These are phyloP conservation scores for Tinea pellionella DNA, from an alignment of 2,888 invertebrate species.

Conservation along the genomic window DNA sequence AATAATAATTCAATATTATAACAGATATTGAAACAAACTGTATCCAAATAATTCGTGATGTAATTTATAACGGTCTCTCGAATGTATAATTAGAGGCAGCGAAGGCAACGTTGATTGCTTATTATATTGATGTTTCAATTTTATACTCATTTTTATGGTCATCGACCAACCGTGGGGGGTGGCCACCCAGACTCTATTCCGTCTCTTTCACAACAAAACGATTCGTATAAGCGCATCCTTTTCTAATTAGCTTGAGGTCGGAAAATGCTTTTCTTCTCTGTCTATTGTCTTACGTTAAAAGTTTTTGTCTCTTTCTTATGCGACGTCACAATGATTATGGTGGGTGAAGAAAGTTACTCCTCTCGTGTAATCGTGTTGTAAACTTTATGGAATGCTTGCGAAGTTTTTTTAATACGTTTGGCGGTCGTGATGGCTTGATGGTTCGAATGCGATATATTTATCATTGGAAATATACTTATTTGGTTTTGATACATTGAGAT, in stretches of 20 bases:
- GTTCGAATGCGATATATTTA: constrained; percentile 1
- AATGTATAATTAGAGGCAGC: constrained; percentile 62
- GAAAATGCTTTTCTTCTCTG: constrained; percentile 35
- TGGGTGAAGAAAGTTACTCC: constrained; percentile 53
- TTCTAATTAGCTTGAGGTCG: constrained; percentile 38
- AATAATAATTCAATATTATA: not conserved
- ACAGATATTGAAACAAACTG: constrained; percentile 45
- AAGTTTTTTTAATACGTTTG: constrained; percentile 14
- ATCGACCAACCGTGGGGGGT: constrained; percentile 70
- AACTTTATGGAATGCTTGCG: constrained; percentile 6
- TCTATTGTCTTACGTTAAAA: constrained; percentile 17
- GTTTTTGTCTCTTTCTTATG: constrained; percentile 25
- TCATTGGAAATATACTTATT: too few species aligned
- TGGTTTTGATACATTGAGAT: too few species aligned
- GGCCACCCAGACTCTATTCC: constrained; percentile 56
- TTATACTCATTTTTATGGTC: constrained; percentile 70
- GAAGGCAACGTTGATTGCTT: constrained; percentile 60
- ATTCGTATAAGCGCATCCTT: constrained; percentile 36
- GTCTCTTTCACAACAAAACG: constrained; percentile 30
- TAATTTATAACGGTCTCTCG: constrained; percentile 60
- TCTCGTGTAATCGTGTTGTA: constrained; percentile 26
- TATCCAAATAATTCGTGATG: constrained; percentile 40
- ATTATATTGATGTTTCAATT: constrained; percentile 71
- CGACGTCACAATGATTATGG: constrained; percentile 34
- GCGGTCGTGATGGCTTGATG: constrained; percentile 17